Percentiles rank a stretch among this genome's conserved stretches.
These are phyloP conservation scores for Paratrypauchen microcephalus DNA, from an alignment of 2,797 vertebrate genomes.

Conservation along the genomic window DNA sequence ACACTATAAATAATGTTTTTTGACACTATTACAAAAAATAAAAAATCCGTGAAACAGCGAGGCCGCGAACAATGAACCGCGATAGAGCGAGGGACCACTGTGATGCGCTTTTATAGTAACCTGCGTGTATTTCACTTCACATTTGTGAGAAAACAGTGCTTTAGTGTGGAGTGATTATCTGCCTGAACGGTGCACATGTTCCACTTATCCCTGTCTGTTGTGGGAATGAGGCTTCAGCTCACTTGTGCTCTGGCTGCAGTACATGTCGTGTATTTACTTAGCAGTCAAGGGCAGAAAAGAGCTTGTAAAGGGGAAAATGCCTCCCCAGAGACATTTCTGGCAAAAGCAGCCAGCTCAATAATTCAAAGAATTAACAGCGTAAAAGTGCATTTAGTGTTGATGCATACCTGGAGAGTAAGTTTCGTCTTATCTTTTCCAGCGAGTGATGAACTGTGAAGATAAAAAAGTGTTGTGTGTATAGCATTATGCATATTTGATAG, in stretches of 20 bases:
- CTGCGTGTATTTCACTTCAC: not conserved
- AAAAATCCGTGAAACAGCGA: no score
- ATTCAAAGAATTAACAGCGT: not conserved
- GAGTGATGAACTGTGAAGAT: slow-evolving; percentile 75
- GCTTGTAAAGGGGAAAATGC: slow-evolving; percentile 28
- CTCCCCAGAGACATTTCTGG: slow-evolving; percentile 8
- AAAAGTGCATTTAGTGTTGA: no score
- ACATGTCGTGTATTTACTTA: slow-evolving; percentile 45
- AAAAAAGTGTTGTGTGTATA: not conserved
- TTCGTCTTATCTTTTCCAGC: slow-evolving; percentile 91
- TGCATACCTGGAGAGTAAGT: slow-evolving; percentile 86
- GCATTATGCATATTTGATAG: not conserved
- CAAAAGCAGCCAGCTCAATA: slow-evolving; percentile 14
- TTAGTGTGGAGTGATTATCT: slow-evolving; percentile 14
- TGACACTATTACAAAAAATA: no score
- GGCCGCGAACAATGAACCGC: no score
- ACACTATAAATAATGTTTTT: no score
- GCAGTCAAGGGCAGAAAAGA: slow-evolving; percentile 36
- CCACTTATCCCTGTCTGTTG: slow-evolving; percentile 40
- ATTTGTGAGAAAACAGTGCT: slow-evolving; percentile 10
- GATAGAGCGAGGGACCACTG: no score
- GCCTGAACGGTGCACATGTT: slow-evolving; percentile 24
- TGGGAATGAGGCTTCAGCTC: slow-evolving; percentile 16
- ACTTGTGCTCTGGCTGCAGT: slow-evolving; percentile 36
- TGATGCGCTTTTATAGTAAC: not conserved